These are phyloP conservation scores for Anastrepha ludens DNA, from an alignment of 1,140 invertebrate genomes.

Conservation along the genomic window DNA sequence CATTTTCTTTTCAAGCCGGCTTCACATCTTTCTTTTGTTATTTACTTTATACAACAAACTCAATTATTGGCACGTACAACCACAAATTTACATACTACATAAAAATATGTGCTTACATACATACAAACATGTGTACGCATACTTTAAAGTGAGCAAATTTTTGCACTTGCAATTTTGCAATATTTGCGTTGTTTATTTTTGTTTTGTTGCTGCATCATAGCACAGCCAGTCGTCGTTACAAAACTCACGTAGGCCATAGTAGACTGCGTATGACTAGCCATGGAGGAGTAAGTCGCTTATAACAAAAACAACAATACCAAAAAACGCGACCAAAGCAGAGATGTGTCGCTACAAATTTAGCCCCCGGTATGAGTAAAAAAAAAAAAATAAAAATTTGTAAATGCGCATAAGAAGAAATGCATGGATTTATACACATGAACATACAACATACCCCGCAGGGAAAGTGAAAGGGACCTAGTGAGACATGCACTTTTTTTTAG, in stretches of 20 bases:
- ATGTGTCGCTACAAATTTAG: not conserved
- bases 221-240: not conserved
- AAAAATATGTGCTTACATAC: not conserved
- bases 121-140: not conserved
- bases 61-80: conserved; percentile 11
- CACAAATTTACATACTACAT: not conserved
- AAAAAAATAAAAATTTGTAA: not conserved
- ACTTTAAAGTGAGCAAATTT: not conserved
- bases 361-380: not conserved
- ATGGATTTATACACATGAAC: not conserved
- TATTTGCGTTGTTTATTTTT: not conserved
- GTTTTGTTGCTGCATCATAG: conserved; percentile 8
- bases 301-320: not conserved
- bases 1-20: conserved; percentile 33
- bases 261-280: not conserved
- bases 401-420: not conserved
- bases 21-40: not conserved
- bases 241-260: conserved; percentile 5
- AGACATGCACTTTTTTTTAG: too few species aligned
- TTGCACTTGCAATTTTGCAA: conserved; percentile 41
- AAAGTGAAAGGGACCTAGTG: too few species aligned
- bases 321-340: conserved; percentile 9
- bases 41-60: not conserved
- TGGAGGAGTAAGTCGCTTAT: not conserved
- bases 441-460: too few species aligned